These are phyloP conservation scores for Fregetta grallaria DNA, from an alignment of 2,113 vertebrate genomes.

Conservation along the genomic window DNA sequence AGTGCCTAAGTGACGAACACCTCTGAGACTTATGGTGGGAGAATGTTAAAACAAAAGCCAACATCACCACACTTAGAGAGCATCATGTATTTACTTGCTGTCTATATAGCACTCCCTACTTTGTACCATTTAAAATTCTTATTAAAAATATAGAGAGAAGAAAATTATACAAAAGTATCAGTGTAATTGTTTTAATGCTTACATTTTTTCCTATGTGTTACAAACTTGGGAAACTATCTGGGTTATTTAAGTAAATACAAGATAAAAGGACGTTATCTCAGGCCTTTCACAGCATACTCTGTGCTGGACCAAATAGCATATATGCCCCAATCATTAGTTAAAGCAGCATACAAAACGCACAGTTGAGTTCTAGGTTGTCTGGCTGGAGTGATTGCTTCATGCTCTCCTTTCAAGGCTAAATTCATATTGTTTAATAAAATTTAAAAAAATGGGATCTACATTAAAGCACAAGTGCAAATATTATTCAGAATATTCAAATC, in stretches of 20 bases:
- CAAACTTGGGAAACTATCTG: not conserved
- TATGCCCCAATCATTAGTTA: not conserved
- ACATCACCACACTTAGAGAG: not conserved
- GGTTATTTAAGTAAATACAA: not conserved
- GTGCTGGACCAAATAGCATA: not conserved
- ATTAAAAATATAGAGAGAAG: not conserved
- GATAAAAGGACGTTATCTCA: not conserved
- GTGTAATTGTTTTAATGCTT: not conserved
- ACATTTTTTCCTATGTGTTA: not conserved
- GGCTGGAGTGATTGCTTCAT: not conserved
- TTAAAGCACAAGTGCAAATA: constrained; percentile 15
- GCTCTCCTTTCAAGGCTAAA: not conserved
- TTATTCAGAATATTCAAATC: not conserved
- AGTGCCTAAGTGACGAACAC: not conserved
- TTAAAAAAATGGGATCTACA: not conserved
- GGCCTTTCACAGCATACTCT: not conserved
- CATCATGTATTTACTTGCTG: not conserved
- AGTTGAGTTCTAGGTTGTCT: not conserved
- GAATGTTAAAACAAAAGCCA: not conserved
- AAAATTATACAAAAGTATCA: not conserved
- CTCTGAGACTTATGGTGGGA: not conserved
- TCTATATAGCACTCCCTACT: not conserved
- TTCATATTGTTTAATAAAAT: not conserved
- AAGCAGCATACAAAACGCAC: not conserved
- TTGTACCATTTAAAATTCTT: not conserved